phyloP scores from a whole-genome alignment of 2,113 vertebrate species.

The Gila orcuttii region DNA sequence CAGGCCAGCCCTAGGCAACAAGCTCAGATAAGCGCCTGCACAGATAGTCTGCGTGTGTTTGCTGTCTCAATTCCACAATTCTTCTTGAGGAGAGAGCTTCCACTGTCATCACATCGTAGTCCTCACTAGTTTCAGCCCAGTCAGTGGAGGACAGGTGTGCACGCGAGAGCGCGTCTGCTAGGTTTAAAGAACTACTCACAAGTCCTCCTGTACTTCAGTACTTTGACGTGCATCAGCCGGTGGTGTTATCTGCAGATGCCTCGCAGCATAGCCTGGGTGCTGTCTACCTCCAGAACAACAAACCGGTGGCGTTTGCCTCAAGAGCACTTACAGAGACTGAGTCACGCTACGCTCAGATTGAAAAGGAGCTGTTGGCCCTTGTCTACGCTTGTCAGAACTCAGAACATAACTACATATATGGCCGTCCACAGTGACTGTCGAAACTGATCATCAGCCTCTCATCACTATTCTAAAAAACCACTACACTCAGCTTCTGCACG shows the following conservation, averaged over 20 bases:
- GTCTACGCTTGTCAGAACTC: constrained; percentile 33
- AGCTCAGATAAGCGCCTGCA: constrained; percentile 17
- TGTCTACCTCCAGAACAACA: constrained; percentile 33
- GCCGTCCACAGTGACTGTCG: neutral
- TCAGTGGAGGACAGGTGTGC: too few relatives aligned
- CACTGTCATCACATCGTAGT: neutral
- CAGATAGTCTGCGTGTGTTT: neutral
- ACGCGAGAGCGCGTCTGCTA: too few relatives aligned
- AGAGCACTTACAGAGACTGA: constrained; percentile 15
- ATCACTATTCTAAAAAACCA: too few relatives aligned
- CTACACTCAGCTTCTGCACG: too few relatives aligned
- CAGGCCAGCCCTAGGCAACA: neutral
- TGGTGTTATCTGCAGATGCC: neutral
- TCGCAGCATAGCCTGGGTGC: constrained; percentile 27
- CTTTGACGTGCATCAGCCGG: neutral
- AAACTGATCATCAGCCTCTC: neutral
- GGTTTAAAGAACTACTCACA: constrained; percentile 7
- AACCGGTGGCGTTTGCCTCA: neutral
- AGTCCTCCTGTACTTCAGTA: neutral
- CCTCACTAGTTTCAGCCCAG: neutral
- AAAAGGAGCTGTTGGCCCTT: constrained; percentile 42
- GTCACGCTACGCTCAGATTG: constrained; percentile 27
- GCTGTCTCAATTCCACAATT: neutral
- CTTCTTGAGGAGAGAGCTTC: neutral
- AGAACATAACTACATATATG: constrained; percentile 32